Percentiles rank a stretch among this genome's conserved stretches.
These are phyloP conservation scores for Melipona beecheii DNA, from an alignment of 2,888 invertebrate species.

Conservation along the genomic window DNA sequence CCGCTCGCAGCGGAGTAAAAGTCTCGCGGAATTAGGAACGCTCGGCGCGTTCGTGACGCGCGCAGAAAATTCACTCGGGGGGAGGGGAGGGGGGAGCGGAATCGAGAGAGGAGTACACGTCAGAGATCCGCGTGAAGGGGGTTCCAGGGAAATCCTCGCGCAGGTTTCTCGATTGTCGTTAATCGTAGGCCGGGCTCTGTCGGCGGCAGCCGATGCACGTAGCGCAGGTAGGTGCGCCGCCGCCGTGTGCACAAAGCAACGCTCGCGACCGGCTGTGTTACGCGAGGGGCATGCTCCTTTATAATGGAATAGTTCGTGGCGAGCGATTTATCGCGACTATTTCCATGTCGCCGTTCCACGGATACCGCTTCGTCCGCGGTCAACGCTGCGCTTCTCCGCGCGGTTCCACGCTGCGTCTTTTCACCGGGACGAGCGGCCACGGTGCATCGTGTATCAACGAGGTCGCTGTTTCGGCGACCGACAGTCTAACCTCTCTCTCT, in stretches of 20 bases:
- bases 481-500: slow-evolving; percentile 20
- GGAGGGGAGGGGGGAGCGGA: slow-evolving; percentile 56
- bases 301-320: slow-evolving; percentile 82
- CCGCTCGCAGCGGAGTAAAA: slow-evolving; percentile 31
- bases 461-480: slow-evolving; percentile 58
- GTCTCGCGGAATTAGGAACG: slow-evolving; percentile 52
- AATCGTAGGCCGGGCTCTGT: slow-evolving; percentile 60
- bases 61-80: slow-evolving; percentile 55
- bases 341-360: slow-evolving; percentile 78
- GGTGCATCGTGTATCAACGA: slow-evolving; percentile 61
- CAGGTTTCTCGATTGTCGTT: slow-evolving; percentile 66
- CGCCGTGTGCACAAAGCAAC: slow-evolving; percentile 76
- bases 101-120: slow-evolving; percentile 57
- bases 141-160: slow-evolving; percentile 63
- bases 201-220: slow-evolving; percentile 70
- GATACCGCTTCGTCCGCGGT: slow-evolving; percentile 69
- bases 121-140: slow-evolving; percentile 54
- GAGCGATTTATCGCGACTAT: slow-evolving; percentile 82
- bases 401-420: slow-evolving; percentile 55
- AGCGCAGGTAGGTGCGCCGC: slow-evolving; percentile 67
- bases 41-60: not conserved
- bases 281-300: slow-evolving; percentile 76
- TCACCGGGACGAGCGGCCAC: slow-evolving; percentile 44
- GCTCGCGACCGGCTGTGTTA: slow-evolving; percentile 73
- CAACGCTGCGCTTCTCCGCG: slow-evolving; percentile 58